Evolutionary conservation across 2,888 invertebrate species (phyloP).

Genomic region (Plebejus melissa): DNA sequence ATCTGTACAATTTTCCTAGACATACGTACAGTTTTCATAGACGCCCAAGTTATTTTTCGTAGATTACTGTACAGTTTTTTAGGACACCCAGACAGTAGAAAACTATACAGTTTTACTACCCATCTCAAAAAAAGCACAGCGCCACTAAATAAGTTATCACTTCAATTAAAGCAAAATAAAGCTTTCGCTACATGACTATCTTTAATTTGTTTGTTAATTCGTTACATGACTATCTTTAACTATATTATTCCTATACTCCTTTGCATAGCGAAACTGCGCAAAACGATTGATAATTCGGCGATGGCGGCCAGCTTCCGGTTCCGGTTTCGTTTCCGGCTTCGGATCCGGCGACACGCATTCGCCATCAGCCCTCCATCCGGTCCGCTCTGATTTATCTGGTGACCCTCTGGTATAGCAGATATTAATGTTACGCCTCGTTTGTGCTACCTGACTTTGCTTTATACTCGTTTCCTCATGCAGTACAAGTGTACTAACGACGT

Average conservation of each 20-base stretch:
- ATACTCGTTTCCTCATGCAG: background rate
- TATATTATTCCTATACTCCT: background rate
- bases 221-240: too few species aligned
- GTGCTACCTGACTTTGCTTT: constrained; percentile 7
- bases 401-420: constrained; percentile 5
- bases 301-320: constrained; percentile 66
- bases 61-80: too few species aligned
- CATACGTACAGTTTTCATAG: background rate
- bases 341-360: constrained; percentile 73
- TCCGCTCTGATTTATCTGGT: constrained; percentile 3
- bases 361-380: constrained; percentile 57
- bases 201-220: too few species aligned
- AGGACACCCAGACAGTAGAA: too few species aligned
- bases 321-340: constrained; percentile 49
- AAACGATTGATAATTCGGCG: constrained; percentile 72
- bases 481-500: background rate
- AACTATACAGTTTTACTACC: too few species aligned
- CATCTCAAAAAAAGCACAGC: too few species aligned
- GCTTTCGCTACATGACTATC: too few species aligned
- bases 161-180: too few species aligned
- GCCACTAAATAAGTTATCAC: too few species aligned
- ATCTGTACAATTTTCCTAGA: too few species aligned
- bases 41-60: background rate
- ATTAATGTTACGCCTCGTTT: background rate
- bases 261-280: constrained; percentile 41